A percentile compares a stretch with the other conserved stretches of the same genome.
Evolutionary conservation across 2,797 vertebrate genomes (phyloP).

Genomic region (Ficedula albicollis): DNA sequence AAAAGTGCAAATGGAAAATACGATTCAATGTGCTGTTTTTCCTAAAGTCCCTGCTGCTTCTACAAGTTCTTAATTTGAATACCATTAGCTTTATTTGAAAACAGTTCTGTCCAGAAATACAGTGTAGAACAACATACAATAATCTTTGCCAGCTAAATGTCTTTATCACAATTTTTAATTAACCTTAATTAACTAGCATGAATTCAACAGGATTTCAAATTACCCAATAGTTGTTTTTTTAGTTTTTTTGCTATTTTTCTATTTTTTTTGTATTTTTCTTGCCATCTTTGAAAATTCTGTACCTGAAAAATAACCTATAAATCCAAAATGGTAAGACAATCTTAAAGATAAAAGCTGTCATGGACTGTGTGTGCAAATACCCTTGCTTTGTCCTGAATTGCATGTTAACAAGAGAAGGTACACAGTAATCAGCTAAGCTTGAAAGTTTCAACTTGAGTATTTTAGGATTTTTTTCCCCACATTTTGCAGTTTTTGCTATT

Average conservation of each 20-base stretch:
- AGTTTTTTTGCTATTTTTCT: not conserved
- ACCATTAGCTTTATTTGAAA: slow-evolving; percentile 17
- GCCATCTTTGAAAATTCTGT: not conserved
- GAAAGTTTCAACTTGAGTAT: not conserved
- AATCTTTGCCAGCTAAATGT: not conserved
- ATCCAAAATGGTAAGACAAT: not conserved
- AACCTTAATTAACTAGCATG: not conserved
- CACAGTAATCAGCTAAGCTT: not conserved
- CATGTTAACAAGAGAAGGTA: not conserved
- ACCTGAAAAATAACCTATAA: not conserved
- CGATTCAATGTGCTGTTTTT: slow-evolving; percentile 24
- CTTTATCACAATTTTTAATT: not conserved
- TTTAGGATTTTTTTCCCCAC: not conserved
- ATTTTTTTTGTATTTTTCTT: not conserved
- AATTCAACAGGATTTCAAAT: not conserved
- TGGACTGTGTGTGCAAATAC: not conserved
- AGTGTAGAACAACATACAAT: not conserved
- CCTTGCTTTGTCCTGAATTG: not conserved
- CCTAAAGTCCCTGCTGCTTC: slow-evolving; percentile 5
- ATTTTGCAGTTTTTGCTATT: not conserved
- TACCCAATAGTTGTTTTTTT: not conserved
- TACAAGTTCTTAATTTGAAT: slow-evolving; percentile 18
- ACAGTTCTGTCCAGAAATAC: slow-evolving; percentile 37
- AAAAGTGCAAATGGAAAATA: slow-evolving; percentile 56
- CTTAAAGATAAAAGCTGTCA: not conserved